A percentile compares a stretch with the other conserved stretches of the same genome.
phyloP scores from a whole-genome alignment of 1,140 invertebrate species.

The Monochamus saltuarius region DNA sequence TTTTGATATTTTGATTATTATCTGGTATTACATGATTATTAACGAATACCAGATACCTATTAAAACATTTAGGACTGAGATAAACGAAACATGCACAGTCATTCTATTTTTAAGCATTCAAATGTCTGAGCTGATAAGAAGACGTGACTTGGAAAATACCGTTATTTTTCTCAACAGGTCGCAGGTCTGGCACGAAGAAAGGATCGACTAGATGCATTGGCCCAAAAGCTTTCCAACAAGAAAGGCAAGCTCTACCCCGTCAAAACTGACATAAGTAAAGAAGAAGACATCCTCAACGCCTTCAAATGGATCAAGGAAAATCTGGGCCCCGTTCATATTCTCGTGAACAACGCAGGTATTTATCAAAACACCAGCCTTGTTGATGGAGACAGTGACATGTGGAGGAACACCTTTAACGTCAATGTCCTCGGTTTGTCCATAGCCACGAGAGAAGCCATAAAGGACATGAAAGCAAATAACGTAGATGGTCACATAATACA shows the following conservation, averaged over 20 bases:
- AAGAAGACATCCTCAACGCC: slow-evolving; percentile 3
- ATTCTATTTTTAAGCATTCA: neutral
- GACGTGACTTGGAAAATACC: no score
- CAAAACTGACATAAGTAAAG: slow-evolving; percentile 12
- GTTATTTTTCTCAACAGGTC: slow-evolving; percentile 17
- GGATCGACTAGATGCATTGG: slow-evolving; percentile 9
- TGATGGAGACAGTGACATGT: slow-evolving; percentile 30
- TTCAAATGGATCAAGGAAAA: slow-evolving; percentile 5
- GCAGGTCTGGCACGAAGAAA: slow-evolving; percentile 17
- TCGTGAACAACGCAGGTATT: slow-evolving; percentile 54
- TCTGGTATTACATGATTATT: neutral
- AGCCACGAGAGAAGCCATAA: slow-evolving; percentile 64
- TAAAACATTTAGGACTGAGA: no score
- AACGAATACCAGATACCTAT: neutral
- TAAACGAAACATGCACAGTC: neutral
- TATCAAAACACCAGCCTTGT: slow-evolving; percentile 13
- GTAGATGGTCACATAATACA: slow-evolving; percentile 69
- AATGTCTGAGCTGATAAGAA: no score
- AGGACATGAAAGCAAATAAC: slow-evolving; percentile 59
- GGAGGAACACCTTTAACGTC: slow-evolving; percentile 10
- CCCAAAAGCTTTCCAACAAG: neutral
- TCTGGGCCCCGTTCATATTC: slow-evolving; percentile 52
- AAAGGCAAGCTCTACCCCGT: slow-evolving; percentile 6
- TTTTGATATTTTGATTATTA: neutral
- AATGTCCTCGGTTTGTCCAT: slow-evolving; percentile 60